Percentiles rank a stretch among this genome's conserved stretches.
Evolutionary conservation across 2,113 vertebrate genomes (phyloP).

Genomic region (Mormyrus iriodes): DNA sequence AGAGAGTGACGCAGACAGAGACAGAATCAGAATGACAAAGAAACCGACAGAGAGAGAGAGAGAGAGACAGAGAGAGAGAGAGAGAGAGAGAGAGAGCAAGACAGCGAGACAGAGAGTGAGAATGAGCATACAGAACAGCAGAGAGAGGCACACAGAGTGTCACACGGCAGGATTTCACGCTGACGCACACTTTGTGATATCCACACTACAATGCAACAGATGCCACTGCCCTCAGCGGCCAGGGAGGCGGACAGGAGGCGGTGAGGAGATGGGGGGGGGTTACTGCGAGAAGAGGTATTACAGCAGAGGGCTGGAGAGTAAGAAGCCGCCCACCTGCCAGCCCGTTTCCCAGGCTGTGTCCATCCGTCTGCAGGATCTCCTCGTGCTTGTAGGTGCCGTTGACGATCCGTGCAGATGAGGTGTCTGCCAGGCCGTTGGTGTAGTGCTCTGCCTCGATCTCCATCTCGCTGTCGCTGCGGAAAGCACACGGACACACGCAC

Average conservation of each 20-base stretch:
- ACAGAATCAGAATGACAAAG: neutral
- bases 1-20: neutral
- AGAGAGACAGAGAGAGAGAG: neutral
- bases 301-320: neutral
- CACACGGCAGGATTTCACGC: neutral
- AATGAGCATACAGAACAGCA: neutral
- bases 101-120: neutral
- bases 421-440: conserved; percentile 84
- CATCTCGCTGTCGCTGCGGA: conserved; percentile 88
- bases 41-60: neutral
- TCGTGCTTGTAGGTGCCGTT: conserved; percentile 95
- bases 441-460: conserved; percentile 95
- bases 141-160: neutral
- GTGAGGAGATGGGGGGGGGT: neutral
- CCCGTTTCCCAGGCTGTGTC: conserved; percentile 84
- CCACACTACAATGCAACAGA: neutral
- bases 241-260: neutral
- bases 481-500: neutral
- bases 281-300: neutral
- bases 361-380: conserved; percentile 86
- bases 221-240: neutral
- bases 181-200: neutral
- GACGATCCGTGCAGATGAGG: conserved; percentile 81
- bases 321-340: conserved; percentile 50
- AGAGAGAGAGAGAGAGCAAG: neutral